A percentile compares a stretch with the other conserved stretches of the same genome.
Evolutionary conservation across 1,140 invertebrate genomes (phyloP).

Genomic region (Holcopasites calliopsidis): DNA sequence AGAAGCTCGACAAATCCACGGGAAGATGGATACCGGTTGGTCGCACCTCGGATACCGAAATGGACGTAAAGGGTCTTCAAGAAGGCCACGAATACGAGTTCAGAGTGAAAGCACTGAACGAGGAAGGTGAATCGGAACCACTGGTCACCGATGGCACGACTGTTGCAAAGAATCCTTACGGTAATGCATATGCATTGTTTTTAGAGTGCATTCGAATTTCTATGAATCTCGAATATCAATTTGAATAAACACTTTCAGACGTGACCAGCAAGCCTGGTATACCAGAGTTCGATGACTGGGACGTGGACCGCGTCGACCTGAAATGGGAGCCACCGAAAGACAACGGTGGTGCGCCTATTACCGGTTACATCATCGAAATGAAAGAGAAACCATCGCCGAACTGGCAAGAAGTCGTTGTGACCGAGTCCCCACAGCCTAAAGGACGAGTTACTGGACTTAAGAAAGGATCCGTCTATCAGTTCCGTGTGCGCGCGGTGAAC

Average conservation of each 20-base stretch:
- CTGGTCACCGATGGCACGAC: conserved; percentile 92
- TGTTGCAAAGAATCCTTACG: conserved; percentile 96
- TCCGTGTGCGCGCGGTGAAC: conserved; percentile 95
- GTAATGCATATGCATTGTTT: conserved; percentile 75
- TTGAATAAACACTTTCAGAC: conserved; percentile 78
- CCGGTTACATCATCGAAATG: conserved; percentile 97
- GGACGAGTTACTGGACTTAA: conserved; percentile 91
- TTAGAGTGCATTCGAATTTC: too few relatives aligned
- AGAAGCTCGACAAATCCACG: conserved; percentile 96
- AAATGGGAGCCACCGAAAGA: conserved; percentile 95
- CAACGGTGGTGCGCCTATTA: conserved; percentile 96
- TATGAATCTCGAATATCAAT: not conserved
- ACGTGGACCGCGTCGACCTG: conserved; percentile 94
- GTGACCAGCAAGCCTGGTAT: conserved; percentile 92
- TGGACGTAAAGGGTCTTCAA: conserved; percentile 94
- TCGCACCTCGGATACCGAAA: conserved; percentile 90
- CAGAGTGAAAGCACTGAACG: conserved; percentile 98
- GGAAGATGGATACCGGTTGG: conserved; percentile 97
- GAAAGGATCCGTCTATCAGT: conserved; percentile 96
- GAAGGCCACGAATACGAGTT: conserved; percentile 98
- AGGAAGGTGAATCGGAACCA: conserved; percentile 98
- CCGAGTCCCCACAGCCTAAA: conserved; percentile 88
- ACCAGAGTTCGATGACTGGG: conserved; percentile 95
- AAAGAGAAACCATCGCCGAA: conserved; percentile 93
- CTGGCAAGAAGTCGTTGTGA: conserved; percentile 94